phyloP scores from a whole-genome alignment of 2,797 vertebrate genomes.

The Cyclopterus lumpus region DNA sequence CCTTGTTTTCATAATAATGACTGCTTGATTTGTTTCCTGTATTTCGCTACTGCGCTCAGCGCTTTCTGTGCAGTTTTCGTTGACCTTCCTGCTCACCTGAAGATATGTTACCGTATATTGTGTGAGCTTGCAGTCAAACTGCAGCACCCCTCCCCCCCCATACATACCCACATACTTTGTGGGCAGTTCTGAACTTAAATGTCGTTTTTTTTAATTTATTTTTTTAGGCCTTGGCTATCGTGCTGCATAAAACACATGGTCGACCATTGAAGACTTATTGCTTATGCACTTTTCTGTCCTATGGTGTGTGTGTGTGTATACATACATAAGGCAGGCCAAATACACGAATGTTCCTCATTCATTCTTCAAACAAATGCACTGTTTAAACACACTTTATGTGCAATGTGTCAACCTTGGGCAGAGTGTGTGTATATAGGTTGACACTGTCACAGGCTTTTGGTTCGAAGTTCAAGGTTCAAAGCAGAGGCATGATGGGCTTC shows the following conservation, averaged over 20 bases:
- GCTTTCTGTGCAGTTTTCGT: conserved; percentile 3
- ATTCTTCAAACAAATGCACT: not conserved
- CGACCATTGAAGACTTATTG: not conserved
- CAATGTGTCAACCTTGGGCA: not conserved
- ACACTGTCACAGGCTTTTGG: conserved; percentile 1
- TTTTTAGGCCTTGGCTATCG: conserved; percentile 1
- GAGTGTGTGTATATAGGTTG: not conserved
- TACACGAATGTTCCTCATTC: not conserved
- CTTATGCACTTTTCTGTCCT: not conserved
- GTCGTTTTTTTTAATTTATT: no score
- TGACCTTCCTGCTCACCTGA: conserved; percentile 63
- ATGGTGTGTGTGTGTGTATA: not conserved
- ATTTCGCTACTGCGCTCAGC: not conserved
- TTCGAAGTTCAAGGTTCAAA: conserved; percentile 60
- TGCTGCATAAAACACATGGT: conserved; percentile 23
- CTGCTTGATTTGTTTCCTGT: not conserved
- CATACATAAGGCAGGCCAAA: not conserved
- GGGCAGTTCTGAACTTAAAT: no score
- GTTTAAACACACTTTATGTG: not conserved
- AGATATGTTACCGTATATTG: conserved; percentile 2
- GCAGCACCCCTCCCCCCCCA: no score
- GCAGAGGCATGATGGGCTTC: conserved; percentile 25
- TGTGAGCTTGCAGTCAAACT: conserved; percentile 1
- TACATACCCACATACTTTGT: no score
- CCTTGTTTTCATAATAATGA: not conserved